Evolutionary conservation across 1,140 invertebrate genomes (phyloP).

Genomic region (Micrasema minimum): DNA sequence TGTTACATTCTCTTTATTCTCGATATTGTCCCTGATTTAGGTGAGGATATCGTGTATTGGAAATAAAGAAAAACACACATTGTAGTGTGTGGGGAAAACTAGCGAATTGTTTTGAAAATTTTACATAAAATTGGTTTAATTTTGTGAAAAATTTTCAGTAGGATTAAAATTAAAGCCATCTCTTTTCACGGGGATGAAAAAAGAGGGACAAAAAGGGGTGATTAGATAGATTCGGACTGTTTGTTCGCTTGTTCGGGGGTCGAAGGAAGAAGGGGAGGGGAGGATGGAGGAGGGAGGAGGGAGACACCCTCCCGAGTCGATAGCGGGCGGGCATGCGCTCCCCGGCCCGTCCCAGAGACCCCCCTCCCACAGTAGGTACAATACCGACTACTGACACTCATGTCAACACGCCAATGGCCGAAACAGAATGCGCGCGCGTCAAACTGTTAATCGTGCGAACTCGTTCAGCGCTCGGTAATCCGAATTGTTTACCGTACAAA

Average conservation of each 20-base stretch:
- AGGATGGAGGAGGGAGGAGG: not conserved
- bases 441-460: conserved; percentile 23
- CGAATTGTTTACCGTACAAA: conserved; percentile 18
- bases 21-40: too few relatives aligned
- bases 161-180: too few relatives aligned
- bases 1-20: too few relatives aligned
- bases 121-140: too few relatives aligned
- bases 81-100: too few relatives aligned
- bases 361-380: conserved; percentile 38
- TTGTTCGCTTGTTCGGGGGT: not conserved
- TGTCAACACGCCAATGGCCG: conserved; percentile 48
- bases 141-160: too few relatives aligned
- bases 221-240: conserved; percentile 12
- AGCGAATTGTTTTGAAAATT: too few relatives aligned
- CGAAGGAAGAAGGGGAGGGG: not conserved
- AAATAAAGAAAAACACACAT: too few relatives aligned
- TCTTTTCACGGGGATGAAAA: not conserved
- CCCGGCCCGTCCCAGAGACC: conserved; percentile 31
- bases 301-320: conserved; percentile 29
- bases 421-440: conserved; percentile 36
- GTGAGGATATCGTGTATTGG: too few relatives aligned
- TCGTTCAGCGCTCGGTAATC: conserved; percentile 3
- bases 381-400: conserved; percentile 30
- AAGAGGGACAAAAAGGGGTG: not conserved
- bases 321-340: conserved; percentile 44